A percentile compares a stretch with the other conserved stretches of the same genome.
Evolutionary conservation across 2,888 invertebrate genomes (phyloP).

Genomic region (Halictus ligatus): DNA sequence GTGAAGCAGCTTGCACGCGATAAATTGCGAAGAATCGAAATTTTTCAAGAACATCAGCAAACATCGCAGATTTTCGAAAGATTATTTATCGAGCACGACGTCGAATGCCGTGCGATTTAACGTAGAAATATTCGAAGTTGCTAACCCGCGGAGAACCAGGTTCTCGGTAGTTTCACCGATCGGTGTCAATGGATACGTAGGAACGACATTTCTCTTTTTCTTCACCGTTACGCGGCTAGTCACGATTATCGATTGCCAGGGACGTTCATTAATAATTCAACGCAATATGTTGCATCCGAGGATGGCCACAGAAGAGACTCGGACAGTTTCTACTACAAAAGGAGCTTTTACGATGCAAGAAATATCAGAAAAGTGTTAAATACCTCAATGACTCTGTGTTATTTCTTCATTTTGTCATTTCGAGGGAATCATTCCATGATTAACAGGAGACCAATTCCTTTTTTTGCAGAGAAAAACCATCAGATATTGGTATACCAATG

Average conservation of each 20-base stretch:
- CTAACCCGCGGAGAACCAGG: slow-evolving; percentile 46
- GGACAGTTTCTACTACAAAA: slow-evolving; percentile 17
- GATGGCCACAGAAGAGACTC: slow-evolving; percentile 31
- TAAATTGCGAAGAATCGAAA: too few relatives aligned
- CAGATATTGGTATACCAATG: too few relatives aligned
- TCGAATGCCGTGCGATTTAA: background rate
- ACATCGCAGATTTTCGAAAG: too few relatives aligned
- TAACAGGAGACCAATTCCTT: background rate
- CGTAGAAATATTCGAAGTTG: slow-evolving; percentile 4
- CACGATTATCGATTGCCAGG: slow-evolving; percentile 66
- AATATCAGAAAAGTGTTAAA: background rate
- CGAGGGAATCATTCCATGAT: background rate
- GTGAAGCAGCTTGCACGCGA: too few relatives aligned
- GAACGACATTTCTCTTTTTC: slow-evolving; percentile 64
- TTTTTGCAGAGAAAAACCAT: too few relatives aligned
- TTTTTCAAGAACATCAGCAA: too few relatives aligned
- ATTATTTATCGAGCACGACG: background rate
- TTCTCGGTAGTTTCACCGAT: slow-evolving; percentile 60
- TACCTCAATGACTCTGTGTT: background rate
- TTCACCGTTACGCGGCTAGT: slow-evolving; percentile 64
- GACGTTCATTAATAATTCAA: slow-evolving; percentile 70
- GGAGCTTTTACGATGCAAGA: background rate
- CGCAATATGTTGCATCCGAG: slow-evolving; percentile 60
- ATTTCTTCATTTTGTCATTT: background rate
- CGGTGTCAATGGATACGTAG: slow-evolving; percentile 41